Evolutionary conservation across 2,888 invertebrate species (phyloP), one percentile per base, ranked within the genome.

Genomic region (Mimachlamys varia): DNA sequence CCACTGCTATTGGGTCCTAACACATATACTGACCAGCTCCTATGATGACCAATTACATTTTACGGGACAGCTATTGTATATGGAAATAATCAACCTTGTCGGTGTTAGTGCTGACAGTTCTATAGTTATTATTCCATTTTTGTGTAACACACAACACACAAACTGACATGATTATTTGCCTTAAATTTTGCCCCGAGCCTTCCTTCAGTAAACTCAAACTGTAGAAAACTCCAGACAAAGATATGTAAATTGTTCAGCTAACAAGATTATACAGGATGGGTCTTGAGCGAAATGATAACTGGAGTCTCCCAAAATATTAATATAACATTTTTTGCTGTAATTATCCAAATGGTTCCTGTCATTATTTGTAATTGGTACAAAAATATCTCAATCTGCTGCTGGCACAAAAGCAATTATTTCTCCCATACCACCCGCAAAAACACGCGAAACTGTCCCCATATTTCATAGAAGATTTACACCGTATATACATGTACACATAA

Each of bases 321-420:
- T 76, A 76, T 76, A 76, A 76, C 27, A 76, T 33, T 76, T 33
- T 76, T 76, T 27, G 76, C 76, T 27, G 33, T 76, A 33, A 76
- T 76, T 76, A 76, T 33, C 33, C 10, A 12, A 13, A 19, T 33
- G 17, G 76, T 76, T 76, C 76, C 76, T 33, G 33, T 76, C 76
- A 76, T 76, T 76, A 76, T 33, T 0, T 76, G 13, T 76, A 76
- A 76, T 76, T 76, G 76, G 33, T 5, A 76, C 33, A 76, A 76
- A 76, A 76, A 76, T 76, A 27, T 76, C 76, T 33, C 76, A 76
- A 76, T 76, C 76, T 76, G 76, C 76, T 76, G 76, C 76, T 27
- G 76, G 76, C 76, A 76, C 33, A 33, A 76, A 76, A 76, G 76
- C 76, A 76, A 76, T 76, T 76, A 76, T 33, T 33, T 27, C 76